Base-by-base conservation (phyloP, 2,888 invertebrate genomes). In the Rhopalosiphum nymphaeae region DNA sequence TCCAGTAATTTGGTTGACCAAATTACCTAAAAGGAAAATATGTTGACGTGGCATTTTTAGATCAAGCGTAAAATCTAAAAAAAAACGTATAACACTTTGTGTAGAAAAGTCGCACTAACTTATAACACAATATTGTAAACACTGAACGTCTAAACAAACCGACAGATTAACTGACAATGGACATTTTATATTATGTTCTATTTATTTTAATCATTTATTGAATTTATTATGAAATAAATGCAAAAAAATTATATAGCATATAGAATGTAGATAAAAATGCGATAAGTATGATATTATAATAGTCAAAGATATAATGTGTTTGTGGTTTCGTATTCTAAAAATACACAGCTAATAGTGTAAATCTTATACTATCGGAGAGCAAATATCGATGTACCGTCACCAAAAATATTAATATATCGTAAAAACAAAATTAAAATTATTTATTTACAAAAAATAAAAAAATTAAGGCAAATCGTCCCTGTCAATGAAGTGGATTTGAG, bases 21-120 rank as follows among this genome's bases (percentile, higher is more conserved):
- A 3, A 86, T 86, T 86, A 86, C 85, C 85, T 86, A 86, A 46
- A 86, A 86, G 26, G 57, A 61, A 61, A 61, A 61, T 61, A 61
- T 29, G 3, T 61, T 61, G 61, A 29, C 29, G 57, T 1, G 29
- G 10, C 29, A 61, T 61, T 61, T 61, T 61, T 61, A 61, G 29
- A 61, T 61, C 61, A 61, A 61, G 11, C 61, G 29, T 61, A 61
- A 61, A 61, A 11, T 3, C 29, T 29, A 61, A 61, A 29, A 61
- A 61, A 11, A 57, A 57, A 29, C 29, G 29, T 61, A 29, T 61
- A 29, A 61, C 29, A 61, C 61, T 9, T 9, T 61, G 61, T 61
- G 11, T 29, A 29, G 29, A 61, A 61, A 61, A 61, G 29, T 61
- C 61, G 29, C 29, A 61, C 29, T 61, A 61, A 29, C 61, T 61